Evolutionary conservation across 2,113 vertebrate genomes (phyloP).

Genomic region (Nyctibius bracteatus): DNA sequence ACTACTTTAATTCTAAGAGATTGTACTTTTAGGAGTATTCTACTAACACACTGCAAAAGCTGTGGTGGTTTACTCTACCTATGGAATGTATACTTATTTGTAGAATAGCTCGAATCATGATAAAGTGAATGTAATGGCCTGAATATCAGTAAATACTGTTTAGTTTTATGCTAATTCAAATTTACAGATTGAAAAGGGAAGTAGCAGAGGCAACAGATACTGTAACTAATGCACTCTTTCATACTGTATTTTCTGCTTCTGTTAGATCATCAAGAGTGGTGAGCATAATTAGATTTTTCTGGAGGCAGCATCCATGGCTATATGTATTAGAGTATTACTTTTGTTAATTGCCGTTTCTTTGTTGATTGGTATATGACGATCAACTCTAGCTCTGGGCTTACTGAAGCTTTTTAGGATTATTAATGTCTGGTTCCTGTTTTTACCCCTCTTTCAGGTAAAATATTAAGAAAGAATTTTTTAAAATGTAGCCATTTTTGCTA

Average conservation of each 20-base stretch:
- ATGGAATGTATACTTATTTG: neutral
- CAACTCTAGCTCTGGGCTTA: neutral
- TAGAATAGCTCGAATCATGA: neutral
- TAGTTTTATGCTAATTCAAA: neutral
- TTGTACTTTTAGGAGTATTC: neutral
- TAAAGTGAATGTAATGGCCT: neutral
- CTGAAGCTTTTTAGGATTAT: neutral
- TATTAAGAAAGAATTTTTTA: neutral
- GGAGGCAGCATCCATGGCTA: neutral
- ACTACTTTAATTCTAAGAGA: neutral
- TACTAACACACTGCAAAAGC: neutral
- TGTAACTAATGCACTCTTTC: neutral
- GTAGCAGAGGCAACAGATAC: neutral
- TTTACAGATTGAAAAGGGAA: neutral
- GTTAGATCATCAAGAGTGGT: neutral
- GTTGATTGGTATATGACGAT: neutral
- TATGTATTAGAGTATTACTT: neutral
- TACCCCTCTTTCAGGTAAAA: neutral
- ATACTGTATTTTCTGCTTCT: neutral
- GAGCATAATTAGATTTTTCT: constrained; percentile 1
- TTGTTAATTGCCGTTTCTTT: constrained; percentile 14
- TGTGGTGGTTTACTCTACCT: neutral
- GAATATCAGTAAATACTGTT: neutral
- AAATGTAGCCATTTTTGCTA: neutral
- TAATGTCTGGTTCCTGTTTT: neutral